phyloP scores from a whole-genome alignment of 1,140 invertebrate genomes.

The Whitmania pigra region DNA sequence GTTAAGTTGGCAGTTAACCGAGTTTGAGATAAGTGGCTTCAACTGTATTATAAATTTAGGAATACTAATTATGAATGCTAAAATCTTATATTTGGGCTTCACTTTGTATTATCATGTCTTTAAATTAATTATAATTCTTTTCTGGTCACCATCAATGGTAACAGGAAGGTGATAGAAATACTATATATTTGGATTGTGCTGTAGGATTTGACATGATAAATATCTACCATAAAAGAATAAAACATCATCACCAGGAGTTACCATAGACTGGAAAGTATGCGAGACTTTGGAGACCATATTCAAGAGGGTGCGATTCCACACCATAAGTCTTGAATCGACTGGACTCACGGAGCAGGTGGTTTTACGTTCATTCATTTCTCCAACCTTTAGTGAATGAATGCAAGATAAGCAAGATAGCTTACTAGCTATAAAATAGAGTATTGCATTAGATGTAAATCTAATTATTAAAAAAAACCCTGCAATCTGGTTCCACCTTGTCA shows the following conservation, averaged over 20 bases:
- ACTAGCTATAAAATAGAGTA: no score
- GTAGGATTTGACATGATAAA: no score
- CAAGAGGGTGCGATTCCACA: conserved; percentile 58
- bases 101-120: background rate
- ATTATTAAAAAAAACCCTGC: no score
- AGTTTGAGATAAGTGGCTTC: no score
- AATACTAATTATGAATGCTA: background rate
- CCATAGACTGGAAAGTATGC: conserved; percentile 50
- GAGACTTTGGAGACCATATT: conserved; percentile 65
- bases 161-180: no score
- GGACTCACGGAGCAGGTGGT: conserved; percentile 58
- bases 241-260: conserved; percentile 36
- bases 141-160: no score
- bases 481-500: no score
- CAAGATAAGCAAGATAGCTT: no score
- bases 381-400: background rate
- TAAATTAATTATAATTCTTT: no score
- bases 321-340: conserved; percentile 55
- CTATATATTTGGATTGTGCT: no score
- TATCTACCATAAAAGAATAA: background rate
- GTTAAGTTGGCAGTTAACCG: no score
- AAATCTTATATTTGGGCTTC: background rate
- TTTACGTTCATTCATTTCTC: background rate
- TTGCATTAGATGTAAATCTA: no score
- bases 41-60: background rate